A percentile compares a stretch with the other conserved stretches of the same genome.
phyloP scores from a whole-genome alignment of 2,888 invertebrate species.

The Lasioglossum zephyrum region DNA sequence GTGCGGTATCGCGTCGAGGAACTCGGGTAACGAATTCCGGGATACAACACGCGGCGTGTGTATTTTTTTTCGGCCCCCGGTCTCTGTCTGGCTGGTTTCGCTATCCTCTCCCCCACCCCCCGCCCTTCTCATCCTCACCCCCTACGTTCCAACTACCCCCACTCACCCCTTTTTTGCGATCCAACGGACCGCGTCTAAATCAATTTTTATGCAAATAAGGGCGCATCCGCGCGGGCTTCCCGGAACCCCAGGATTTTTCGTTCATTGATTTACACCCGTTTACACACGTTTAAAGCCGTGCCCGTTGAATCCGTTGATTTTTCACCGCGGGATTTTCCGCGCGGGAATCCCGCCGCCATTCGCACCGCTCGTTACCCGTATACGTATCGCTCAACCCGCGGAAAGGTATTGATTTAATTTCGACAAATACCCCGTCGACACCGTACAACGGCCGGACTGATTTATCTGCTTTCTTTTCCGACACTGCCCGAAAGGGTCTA shows the following conservation, averaged over 20 bases:
- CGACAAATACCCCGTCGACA: conserved; percentile 36
- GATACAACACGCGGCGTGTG: conserved; percentile 37
- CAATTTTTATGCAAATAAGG: conserved; percentile 71
- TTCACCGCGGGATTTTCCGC: conserved; percentile 41
- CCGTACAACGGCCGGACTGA: conserved; percentile 8
- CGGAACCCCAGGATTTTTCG: conserved; percentile 53
- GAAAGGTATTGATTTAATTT: conserved; percentile 50
- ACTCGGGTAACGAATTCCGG: conserved; percentile 59
- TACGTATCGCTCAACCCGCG: conserved; percentile 50
- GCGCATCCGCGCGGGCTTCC: conserved; percentile 34
- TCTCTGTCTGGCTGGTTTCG: not conserved
- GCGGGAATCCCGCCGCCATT: conserved; percentile 35
- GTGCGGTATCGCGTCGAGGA: conserved; percentile 33
- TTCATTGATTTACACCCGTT: conserved; percentile 69
- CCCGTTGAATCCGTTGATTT: conserved; percentile 47
- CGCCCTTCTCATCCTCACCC: not conserved
- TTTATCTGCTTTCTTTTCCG: not conserved
- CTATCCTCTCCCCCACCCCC: not conserved
- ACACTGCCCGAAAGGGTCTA: too few relatives aligned
- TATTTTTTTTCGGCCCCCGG: not conserved
- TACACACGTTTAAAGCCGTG: conserved; percentile 53
- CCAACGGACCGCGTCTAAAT: conserved; percentile 58
- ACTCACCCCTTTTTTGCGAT: conserved; percentile 13
- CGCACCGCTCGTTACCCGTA: conserved; percentile 43
- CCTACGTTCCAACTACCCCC: not conserved